These are phyloP conservation scores for Morbakka virulenta DNA, from an alignment of 30 jellyfish, hydroid and myxozoan species.

Conservation along the genomic window DNA sequence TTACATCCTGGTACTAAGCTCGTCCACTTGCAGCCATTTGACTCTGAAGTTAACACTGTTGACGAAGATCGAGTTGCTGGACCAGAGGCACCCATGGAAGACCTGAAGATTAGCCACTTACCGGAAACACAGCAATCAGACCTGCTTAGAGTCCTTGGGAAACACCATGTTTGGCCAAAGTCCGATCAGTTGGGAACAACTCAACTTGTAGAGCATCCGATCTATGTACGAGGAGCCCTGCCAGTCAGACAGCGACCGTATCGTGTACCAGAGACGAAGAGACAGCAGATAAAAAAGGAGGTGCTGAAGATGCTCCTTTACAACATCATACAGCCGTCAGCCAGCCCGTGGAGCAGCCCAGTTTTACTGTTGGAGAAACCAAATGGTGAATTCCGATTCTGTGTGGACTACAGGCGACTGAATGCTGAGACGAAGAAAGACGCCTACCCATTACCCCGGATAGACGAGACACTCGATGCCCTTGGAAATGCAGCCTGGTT, in stretches of 20 bases:
- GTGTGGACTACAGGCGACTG: constrained; percentile 17
- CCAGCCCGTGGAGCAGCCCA: constrained; percentile 44
- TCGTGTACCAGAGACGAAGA: constrained; percentile 23
- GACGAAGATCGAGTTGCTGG: neutral
- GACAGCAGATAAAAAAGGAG: constrained; percentile 4
- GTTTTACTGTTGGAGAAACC: constrained; percentile 35
- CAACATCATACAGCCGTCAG: constrained; percentile 11
- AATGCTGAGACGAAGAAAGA: constrained; percentile 28
- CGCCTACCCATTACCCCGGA: constrained; percentile 21
- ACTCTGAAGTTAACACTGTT: neutral
- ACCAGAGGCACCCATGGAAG: neutral
- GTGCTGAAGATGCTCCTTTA: constrained; percentile 18
- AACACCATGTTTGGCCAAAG: constrained; percentile 11
- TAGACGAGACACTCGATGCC: constrained; percentile 45
- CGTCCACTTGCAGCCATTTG: constrained; percentile 47
- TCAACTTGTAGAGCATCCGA: constrained; percentile 10
- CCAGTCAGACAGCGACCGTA: constrained; percentile 49
- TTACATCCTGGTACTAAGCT: constrained; percentile 58
- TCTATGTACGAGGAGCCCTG: constrained; percentile 1
- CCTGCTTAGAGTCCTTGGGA: neutral
- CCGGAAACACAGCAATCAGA: neutral
- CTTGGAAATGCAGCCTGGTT: constrained; percentile 42
- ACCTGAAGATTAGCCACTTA: neutral
- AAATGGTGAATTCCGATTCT: constrained; percentile 35
- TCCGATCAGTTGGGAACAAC: constrained; percentile 33